Conservation (phyloP, 2,113 vertebrate species). For the Tenebrosternarchus preto region DNA sequence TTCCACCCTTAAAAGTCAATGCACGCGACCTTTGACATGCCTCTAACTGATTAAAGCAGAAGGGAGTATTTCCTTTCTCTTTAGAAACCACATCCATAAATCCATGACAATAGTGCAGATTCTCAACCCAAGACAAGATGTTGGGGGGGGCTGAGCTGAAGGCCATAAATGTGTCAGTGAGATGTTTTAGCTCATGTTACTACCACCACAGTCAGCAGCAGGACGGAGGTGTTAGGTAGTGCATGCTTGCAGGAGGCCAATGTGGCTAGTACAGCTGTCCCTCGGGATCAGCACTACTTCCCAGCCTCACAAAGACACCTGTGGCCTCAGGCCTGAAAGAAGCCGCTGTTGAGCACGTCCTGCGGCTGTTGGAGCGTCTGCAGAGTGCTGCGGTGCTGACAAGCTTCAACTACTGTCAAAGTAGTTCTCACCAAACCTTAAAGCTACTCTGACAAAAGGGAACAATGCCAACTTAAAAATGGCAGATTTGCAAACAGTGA, state of each 20-base stretch:
- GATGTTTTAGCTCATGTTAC: not conserved
- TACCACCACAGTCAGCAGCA: not conserved
- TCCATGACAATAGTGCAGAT: not conserved
- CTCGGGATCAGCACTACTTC: slow-evolving; percentile 14
- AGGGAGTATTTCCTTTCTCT: not conserved
- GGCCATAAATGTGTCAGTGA: not conserved
- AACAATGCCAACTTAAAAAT: not conserved
- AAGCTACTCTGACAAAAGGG: slow-evolving; percentile 10
- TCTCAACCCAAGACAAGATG: no score
- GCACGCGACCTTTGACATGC: not conserved
- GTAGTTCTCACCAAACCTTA: not conserved
- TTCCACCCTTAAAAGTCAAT: not conserved
- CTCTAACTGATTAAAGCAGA: not conserved
- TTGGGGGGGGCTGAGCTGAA: not conserved
- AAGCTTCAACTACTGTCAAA: no score
- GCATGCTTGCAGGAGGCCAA: not conserved
- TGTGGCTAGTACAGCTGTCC: slow-evolving; percentile 50
- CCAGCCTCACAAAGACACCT: slow-evolving; percentile 37
- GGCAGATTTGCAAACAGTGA: not conserved
- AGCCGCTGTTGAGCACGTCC: not conserved
- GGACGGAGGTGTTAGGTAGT: not conserved
- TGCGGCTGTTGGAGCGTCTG: no score
- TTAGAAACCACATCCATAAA: not conserved
- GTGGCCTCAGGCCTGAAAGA: slow-evolving; percentile 45
- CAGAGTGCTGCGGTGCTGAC: no score